Evolutionary conservation across 2,797 vertebrate genomes (phyloP), one percentile per base, ranked within the genome.

Genomic region (Poecilia picta): DNA sequence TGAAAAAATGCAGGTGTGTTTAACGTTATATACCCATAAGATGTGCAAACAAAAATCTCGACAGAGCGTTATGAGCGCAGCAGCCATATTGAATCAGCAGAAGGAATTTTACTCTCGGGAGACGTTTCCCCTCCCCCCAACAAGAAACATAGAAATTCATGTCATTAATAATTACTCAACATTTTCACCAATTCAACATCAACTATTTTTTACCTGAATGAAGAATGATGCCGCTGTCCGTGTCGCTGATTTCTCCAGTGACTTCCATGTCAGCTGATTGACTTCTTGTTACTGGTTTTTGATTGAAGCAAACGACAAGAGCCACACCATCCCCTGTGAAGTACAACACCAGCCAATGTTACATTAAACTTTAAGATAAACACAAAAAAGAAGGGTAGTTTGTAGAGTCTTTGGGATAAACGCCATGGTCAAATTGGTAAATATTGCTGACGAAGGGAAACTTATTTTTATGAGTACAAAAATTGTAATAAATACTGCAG

Each of bases 151-250:
- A 62, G 12, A 16, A 62, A 16, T 62, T 39, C 18, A 66, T 23
- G 33, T 23, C 2, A 36, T 39, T 66, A 39, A 10, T 66, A 16
- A 18, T 33, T 36, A 20, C 18, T 41, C 36, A 7, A 66, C 10
- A 41, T 68, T 68, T 68, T 23, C 16, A 64, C 3, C 5, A 33
- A 64, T 36, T 20, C 39, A 41, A 2, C 64, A 68, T 5, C 39
- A 36, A 28, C 55, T 46, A 33, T 51, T 90, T 87, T 94, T 86
- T 94, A 97, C 97, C 96, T 84, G 97, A 97, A 87, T 97, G 97
- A 77, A 98, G 95, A 89, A 97, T 97, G 92, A 97, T 96, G 55
- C 97, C 97, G 0, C 97, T 98, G 93, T 98, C 97, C 0, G 95
- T 96, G 94, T 97, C 97, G 45, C 97, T 98, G 92, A 94, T 93